Evolutionary conservation across 2,113 vertebrate genomes (phyloP).

Genomic region (Sardina pilchardus): DNA sequence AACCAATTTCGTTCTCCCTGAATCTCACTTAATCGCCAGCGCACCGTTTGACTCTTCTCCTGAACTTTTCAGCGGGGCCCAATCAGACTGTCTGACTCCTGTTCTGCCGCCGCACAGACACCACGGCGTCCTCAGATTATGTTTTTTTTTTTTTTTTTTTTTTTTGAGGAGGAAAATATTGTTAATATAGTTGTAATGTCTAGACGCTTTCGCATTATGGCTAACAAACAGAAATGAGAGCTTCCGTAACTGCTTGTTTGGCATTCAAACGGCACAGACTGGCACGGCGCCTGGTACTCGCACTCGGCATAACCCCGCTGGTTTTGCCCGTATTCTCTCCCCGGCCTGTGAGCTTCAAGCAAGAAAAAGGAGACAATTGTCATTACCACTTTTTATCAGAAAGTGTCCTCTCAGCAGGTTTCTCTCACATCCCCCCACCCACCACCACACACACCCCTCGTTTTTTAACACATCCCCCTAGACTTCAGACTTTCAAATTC

Average conservation of each 20-base stretch:
- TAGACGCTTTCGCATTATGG: slow-evolving; percentile 4
- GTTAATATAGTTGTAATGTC: not conserved
- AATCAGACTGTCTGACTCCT: slow-evolving; percentile 11
- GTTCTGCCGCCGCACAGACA: not conserved
- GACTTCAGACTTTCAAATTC: slow-evolving; percentile 17
- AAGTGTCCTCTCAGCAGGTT: slow-evolving; percentile 9
- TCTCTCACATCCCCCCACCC: not conserved
- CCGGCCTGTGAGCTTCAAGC: not conserved
- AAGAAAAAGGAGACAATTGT: slow-evolving; percentile 23
- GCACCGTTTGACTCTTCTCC: not conserved
- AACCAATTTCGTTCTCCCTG: not conserved
- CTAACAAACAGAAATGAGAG: not conserved
- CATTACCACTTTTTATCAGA: slow-evolving; percentile 37
- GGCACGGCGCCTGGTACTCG: not conserved
- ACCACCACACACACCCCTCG: not conserved
- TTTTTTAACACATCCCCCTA: not conserved
- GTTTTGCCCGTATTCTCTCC: not conserved
- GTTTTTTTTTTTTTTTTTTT: not conserved
- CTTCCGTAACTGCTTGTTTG: not conserved
- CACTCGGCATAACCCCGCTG: not conserved
- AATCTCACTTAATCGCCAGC: not conserved
- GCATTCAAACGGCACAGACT: not conserved
- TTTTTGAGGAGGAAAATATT: not conserved
- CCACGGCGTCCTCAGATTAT: not conserved
- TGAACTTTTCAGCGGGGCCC: not conserved